These are phyloP conservation scores for Schizotus pectinicornis DNA, from an alignment of 2,888 invertebrate genomes.

Conservation along the genomic window DNA sequence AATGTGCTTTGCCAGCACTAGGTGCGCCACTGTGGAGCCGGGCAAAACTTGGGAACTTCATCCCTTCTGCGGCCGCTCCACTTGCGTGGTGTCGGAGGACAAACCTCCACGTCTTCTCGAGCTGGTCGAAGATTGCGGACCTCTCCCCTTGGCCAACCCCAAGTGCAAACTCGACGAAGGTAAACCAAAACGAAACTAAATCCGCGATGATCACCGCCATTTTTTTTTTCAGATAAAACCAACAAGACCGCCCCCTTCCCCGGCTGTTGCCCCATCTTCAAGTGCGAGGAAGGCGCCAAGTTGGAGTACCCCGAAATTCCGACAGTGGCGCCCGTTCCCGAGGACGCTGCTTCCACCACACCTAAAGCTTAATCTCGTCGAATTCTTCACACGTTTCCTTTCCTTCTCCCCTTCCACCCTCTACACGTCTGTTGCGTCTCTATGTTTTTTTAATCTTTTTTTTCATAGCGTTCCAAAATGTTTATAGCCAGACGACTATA, in stretches of 20 bases:
- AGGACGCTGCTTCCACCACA: constrained; percentile 46
- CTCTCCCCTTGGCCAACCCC: constrained; percentile 83
- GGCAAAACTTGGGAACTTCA: constrained; percentile 84
- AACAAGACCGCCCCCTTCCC: constrained; percentile 91
- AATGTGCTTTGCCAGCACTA: constrained; percentile 89
- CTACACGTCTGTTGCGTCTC: background rate
- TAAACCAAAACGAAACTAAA: too few relatives aligned
- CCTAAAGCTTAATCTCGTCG: constrained; percentile 44
- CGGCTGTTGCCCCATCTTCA: constrained; percentile 83
- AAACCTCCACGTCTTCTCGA: constrained; percentile 78
- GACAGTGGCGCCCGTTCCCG: constrained; percentile 56
- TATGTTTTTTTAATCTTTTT: background rate
- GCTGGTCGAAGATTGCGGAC: constrained; percentile 88
- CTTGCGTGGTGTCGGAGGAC: constrained; percentile 82
- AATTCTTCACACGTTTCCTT: constrained; percentile 17
- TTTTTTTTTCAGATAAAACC: constrained; percentile 71
- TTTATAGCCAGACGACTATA: constrained; percentile 17
- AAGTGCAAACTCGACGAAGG: constrained; percentile 83
- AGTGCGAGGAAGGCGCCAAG: constrained; percentile 83
- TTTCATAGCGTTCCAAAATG: constrained; percentile 11
- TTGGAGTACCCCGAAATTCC: constrained; percentile 86
- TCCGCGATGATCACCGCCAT: too few relatives aligned
- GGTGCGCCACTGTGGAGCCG: constrained; percentile 86
- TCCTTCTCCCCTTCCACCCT: background rate
- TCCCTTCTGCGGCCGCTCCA: constrained; percentile 91